Base-by-base conservation (phyloP, 2,888 invertebrate species). In the Phlogophora meticulosa region DNA sequence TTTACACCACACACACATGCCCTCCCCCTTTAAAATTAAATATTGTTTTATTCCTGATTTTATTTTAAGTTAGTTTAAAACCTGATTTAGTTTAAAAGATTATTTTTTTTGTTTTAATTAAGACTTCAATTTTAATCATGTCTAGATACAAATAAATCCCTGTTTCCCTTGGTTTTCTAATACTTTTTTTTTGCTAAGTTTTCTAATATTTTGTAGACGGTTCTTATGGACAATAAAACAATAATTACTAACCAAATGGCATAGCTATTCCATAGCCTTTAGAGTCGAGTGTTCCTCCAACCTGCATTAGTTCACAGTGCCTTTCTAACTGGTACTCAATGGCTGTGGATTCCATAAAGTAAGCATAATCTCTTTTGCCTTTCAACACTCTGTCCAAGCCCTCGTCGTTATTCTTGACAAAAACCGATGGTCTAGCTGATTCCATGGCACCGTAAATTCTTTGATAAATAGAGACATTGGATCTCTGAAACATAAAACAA, bases 361-460 rank as follows among this genome's bases (percentile, higher is more conserved):
- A 99, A 4, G 99, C 99, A 91, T 99, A 99, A 61, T 96, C 96
- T 58, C 97, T 96, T 90, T 98, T 98, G 46, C 97, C 97, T 90
- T 97, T 97, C 59, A 96, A 86, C 0, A 99, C 99, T 69, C 98
- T 96, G 15, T 98, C 98, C 0, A 98, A 97, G 0, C 99, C 99
- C 85, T 98, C 98, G 49, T 97, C 97, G 88, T 99, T 99, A 86
- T 96, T 97, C 69, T 96, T 96, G 11, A 97, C 97, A 90, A 98
- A 99, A 0, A 99, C 98, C 0, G 97, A 96, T 0, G 98, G 98
- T 38, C 97, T 96, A 0, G 98, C 96, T 9, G 97, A 97, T 80
- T 98, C 97, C 99, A 99, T 99, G 63, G 97, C 97, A 4, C 98
- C 96, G 98, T 98, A 99, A 98, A 99, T 99, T 85, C 97, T 96